These are phyloP conservation scores for Dicrurus megarhynchus DNA, from an alignment of 2,113 vertebrate species.

Conservation along the genomic window DNA sequence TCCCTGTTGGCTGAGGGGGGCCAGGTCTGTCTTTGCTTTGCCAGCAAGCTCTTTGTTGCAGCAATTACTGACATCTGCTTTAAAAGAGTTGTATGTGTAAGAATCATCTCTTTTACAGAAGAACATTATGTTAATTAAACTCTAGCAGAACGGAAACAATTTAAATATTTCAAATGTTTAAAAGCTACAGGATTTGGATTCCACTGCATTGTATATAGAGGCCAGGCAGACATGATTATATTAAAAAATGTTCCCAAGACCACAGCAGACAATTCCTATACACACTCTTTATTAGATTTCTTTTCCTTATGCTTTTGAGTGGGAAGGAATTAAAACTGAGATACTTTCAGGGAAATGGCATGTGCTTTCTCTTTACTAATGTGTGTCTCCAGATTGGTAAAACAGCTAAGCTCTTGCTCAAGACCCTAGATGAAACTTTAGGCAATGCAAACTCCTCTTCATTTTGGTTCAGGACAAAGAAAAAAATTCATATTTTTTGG, in stretches of 20 bases:
- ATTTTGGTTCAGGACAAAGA: not conserved
- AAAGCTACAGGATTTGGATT: not conserved
- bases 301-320: not conserved
- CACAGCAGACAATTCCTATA: not conserved
- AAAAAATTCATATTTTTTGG: not conserved
- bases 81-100: not conserved
- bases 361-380: not conserved
- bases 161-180: slow-evolving; percentile 1
- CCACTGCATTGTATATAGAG: not conserved
- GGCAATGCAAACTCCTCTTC: not conserved
- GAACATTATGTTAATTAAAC: not conserved
- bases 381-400: not conserved
- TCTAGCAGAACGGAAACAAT: not conserved
- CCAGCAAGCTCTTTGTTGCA: not conserved
- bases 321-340: not conserved
- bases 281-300: not conserved
- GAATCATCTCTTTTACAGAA: not conserved
- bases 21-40: not conserved
- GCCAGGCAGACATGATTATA: not conserved
- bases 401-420: not conserved
- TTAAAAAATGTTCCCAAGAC: not conserved
- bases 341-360: not conserved
- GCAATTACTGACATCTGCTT: not conserved
- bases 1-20: not conserved
- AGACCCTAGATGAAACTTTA: not conserved